These are phyloP conservation scores for Teleiodes luculella DNA, from an alignment of 2,888 invertebrate species.

Conservation along the genomic window DNA sequence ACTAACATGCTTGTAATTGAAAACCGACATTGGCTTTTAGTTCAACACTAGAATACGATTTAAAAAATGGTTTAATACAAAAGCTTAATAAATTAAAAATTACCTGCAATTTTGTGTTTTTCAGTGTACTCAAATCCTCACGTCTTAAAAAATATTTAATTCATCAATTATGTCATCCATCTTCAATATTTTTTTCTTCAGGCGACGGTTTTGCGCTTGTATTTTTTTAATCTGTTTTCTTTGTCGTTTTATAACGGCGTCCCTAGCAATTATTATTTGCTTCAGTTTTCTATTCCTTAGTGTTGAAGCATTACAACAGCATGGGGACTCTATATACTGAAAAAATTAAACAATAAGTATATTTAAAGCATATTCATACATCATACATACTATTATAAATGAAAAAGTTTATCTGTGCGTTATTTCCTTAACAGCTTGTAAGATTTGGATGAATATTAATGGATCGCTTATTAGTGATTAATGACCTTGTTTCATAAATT, in stretches of 20 bases:
- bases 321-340: neutral
- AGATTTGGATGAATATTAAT: no score
- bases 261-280: neutral
- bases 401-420: no score
- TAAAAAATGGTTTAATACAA: neutral
- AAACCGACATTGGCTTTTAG: neutral
- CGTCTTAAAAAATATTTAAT: neutral
- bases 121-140: neutral
- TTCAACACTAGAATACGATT: neutral
- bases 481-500: no score
- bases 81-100: neutral
- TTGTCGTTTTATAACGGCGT: neutral
- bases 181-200: neutral
- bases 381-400: neutral
- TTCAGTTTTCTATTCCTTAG: neutral
- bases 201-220: no score
- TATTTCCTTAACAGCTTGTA: no score
- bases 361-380: neutral
- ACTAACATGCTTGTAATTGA: neutral
- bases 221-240: no score
- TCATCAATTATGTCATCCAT: neutral
- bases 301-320: neutral
- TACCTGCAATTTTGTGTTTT: neutral
- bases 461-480: no score
- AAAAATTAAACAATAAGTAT: neutral